phyloP scores from a whole-genome alignment of 2,888 invertebrate species.

The Leucoptera coffeella region DNA sequence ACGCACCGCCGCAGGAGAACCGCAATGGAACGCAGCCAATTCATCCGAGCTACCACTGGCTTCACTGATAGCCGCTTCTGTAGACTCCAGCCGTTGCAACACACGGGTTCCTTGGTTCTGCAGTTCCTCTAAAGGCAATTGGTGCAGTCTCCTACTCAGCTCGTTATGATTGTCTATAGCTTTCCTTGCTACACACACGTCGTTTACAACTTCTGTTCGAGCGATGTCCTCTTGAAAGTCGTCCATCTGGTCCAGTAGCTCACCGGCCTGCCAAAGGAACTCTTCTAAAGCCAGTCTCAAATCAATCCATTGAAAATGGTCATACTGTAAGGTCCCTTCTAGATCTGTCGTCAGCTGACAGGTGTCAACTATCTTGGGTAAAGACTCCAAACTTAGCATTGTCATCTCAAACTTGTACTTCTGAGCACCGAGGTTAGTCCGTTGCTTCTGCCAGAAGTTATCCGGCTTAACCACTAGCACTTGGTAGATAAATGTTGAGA shows the following conservation, averaged over 20 bases:
- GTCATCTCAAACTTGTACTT: slow-evolving; percentile 98
- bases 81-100: slow-evolving; percentile 55
- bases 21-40: slow-evolving; percentile 66
- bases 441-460: slow-evolving; percentile 99
- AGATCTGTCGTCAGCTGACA: slow-evolving; percentile 90
- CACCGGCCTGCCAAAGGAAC: slow-evolving; percentile 93
- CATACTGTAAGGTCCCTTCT: slow-evolving; percentile 90
- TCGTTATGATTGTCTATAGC: slow-evolving; percentile 90
- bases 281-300: slow-evolving; percentile 90
- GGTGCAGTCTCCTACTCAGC: slow-evolving; percentile 89
- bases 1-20: slow-evolving; percentile 64
- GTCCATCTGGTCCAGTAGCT: slow-evolving; percentile 86
- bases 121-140: slow-evolving; percentile 90
- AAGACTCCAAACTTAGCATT: slow-evolving; percentile 91
- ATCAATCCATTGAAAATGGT: slow-evolving; percentile 97
- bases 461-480: slow-evolving; percentile 98
- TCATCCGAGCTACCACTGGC: slow-evolving; percentile 62
- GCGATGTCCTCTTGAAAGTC: slow-evolving; percentile 90
- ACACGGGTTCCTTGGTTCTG: slow-evolving; percentile 80
- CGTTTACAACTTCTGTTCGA: slow-evolving; percentile 90
- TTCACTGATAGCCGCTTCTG: slow-evolving; percentile 43
- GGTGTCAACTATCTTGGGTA: slow-evolving; percentile 88
- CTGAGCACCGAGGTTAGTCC: slow-evolving; percentile 92
- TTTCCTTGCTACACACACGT: slow-evolving; percentile 86
- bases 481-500: slow-evolving; percentile 86